A percentile compares a stretch with the other conserved stretches of the same genome.
phyloP scores from a whole-genome alignment of 1,140 invertebrate species.

The Drosophila lowei region DNA sequence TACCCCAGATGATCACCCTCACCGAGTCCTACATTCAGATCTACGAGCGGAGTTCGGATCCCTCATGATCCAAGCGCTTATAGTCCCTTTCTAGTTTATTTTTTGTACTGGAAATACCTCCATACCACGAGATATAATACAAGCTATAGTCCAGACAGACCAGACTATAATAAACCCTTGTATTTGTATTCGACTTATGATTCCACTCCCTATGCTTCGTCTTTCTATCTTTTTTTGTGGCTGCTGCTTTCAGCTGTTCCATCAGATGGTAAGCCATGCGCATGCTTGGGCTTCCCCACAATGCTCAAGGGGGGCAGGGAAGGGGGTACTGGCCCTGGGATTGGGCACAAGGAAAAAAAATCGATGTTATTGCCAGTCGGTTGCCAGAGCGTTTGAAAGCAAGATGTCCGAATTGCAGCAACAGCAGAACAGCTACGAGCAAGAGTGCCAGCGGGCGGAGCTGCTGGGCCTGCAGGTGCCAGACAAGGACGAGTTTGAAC shows the following conservation, averaged over 20 bases:
- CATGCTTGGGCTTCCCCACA: too few species aligned
- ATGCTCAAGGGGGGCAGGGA: neutral
- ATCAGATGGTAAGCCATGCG: too few species aligned
- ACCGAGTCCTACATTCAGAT: constrained; percentile 99
- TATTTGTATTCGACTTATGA: too few species aligned
- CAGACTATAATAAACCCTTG: too few species aligned
- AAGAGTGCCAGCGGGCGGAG: constrained; percentile 89
- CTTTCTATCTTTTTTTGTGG: too few species aligned
- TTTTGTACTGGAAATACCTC: too few species aligned
- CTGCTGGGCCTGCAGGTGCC: constrained; percentile 88
- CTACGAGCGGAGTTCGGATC: constrained; percentile 84
- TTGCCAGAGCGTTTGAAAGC: constrained; percentile 4
- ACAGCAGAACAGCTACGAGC: constrained; percentile 85
- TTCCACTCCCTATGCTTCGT: too few species aligned
- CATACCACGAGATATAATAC: too few species aligned
- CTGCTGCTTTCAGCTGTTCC: too few species aligned
- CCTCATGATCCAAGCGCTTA: constrained; percentile 25
- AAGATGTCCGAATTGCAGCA: constrained; percentile 37
- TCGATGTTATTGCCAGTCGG: constrained; percentile 45
- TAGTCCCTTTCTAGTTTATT: too few species aligned
- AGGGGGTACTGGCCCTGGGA: too few species aligned
- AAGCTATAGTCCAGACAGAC: too few species aligned
- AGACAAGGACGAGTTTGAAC: constrained; percentile 86
- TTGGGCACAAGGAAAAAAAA: constrained; percentile 44
- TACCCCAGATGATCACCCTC: constrained; percentile 99